Evolutionary conservation across 2,888 invertebrate genomes (phyloP), one percentile per base, ranked within the genome.

Genomic region (Hecatera dysodea): DNA sequence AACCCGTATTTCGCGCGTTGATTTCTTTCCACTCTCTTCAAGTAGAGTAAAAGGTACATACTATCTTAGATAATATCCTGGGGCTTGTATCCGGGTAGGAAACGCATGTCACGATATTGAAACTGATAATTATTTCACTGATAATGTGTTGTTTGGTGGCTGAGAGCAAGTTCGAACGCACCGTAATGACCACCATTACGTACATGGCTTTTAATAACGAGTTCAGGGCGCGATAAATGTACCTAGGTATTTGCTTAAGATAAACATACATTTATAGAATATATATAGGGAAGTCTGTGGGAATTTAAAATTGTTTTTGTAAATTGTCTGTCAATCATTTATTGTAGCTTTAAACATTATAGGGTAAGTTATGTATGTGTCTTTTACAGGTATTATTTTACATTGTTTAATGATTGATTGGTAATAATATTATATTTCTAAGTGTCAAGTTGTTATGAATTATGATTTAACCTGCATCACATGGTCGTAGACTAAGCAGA

Each of bases 1-100:
- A 74, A 53, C 46, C 7, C 8, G 42, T 62, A 80, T 53, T 64
- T 62, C 9, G n/a, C 17, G 7, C 17, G 17, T 69, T n/a, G n/a
- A n/a, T n/a, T 67, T 67, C 48, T 65, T 65, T 61, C 53, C 42
- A 66, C 59, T 72, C 65, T 61, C 42, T 64, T 65, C 29, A 29
- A 73, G 68, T 62, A 53, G 52, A 67, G 57, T 70, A 72, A 59
- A 56, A 65, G 62, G 62, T 67, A n/a, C n/a, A n/a, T n/a, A n/a
- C n/a, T n/a, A 24, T 66, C 52, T 73, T 77, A 73, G 78, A 81
- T 81, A 85, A 87, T 75, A 84, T 87, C 86, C 86, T 85, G 42
- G 63, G 69, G 67, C 81, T 78, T 68, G 80, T 78, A 59, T 83
- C 75, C 76, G 64, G 70, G 70, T 85, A 84, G 87, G 86, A 89